These are phyloP conservation scores for Balaenoptera acutorostrata DNA, from an alignment of 2,113 vertebrate genomes.

Conservation along the genomic window DNA sequence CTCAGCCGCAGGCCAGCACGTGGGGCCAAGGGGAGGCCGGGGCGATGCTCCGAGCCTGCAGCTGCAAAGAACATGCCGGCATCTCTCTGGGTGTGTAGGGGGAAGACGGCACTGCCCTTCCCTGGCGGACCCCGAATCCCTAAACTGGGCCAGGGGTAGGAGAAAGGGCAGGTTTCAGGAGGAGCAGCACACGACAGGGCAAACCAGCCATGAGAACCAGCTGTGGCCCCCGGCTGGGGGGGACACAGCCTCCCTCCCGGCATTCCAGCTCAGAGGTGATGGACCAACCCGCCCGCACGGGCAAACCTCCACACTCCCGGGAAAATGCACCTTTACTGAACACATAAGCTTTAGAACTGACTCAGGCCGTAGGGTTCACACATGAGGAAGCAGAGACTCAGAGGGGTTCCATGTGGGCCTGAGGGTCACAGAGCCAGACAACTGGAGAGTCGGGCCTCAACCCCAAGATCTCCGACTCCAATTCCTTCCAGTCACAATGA, in stretches of 20 bases:
- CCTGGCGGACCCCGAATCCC: neutral
- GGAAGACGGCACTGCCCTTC: neutral
- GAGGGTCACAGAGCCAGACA: neutral
- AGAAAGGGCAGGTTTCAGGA: neutral
- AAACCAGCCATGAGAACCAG: neutral
- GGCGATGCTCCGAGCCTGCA: fast-evolving
- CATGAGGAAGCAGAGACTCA: neutral
- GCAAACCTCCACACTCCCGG: neutral
- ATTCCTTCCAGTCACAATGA: neutral
- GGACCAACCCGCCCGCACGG: neutral
- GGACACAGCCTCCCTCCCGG: neutral
- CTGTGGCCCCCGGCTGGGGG: fast-evolving
- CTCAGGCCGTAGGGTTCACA: neutral
- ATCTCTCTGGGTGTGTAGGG: neutral
- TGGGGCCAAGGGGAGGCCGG: neutral
- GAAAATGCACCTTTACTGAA: neutral
- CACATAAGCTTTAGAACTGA: neutral
- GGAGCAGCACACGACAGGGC: neutral
- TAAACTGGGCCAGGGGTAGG: neutral
- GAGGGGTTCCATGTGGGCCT: neutral
- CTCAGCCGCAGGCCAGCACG: neutral
- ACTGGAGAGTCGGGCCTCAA: neutral
- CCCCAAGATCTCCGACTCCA: neutral
- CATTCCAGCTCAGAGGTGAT: neutral
- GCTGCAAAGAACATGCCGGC: neutral